A percentile compares a stretch with the other conserved stretches of the same genome.
phyloP scores from a whole-genome alignment of 2,113 vertebrate species.

The Erythrocebus patas region DNA sequence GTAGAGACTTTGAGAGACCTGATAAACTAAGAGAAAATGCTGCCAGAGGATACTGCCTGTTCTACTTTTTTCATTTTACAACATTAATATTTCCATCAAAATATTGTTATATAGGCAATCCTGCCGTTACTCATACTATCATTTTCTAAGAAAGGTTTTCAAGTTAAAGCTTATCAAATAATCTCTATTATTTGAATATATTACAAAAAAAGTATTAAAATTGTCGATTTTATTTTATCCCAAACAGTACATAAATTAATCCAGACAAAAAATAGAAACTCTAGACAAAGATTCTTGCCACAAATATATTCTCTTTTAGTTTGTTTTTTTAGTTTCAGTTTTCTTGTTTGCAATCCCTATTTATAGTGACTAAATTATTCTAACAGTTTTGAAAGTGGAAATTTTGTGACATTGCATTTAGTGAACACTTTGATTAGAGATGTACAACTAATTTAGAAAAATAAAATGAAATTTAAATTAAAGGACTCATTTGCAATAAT shows the following conservation, averaged over 20 bases:
- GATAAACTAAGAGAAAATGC: not conserved
- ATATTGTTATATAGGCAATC: not conserved
- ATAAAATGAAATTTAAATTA: not conserved
- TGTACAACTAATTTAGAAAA: not conserved
- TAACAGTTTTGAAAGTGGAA: not conserved
- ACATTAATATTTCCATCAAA: not conserved
- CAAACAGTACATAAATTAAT: not conserved
- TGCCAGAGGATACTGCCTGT: not conserved
- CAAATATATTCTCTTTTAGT: not conserved
- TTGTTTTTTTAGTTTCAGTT: not conserved
- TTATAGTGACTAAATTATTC: not conserved
- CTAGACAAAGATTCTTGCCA: not conserved
- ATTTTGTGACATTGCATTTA: not conserved
- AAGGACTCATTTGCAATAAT: not conserved
- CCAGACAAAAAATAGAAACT: not conserved
- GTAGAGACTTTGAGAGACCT: not conserved
- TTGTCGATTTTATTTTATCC: not conserved
- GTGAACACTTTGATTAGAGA: not conserved
- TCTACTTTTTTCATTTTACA: not conserved
- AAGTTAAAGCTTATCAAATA: not conserved
- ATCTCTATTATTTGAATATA: not conserved
- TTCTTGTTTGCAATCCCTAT: not conserved
- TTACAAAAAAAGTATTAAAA: not conserved
- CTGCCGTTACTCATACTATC: not conserved
- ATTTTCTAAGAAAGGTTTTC: not conserved